Evolutionary conservation across 2,113 vertebrate genomes (phyloP), one percentile per base, ranked within the genome.

Genomic region (Paratilapia polleni): DNA sequence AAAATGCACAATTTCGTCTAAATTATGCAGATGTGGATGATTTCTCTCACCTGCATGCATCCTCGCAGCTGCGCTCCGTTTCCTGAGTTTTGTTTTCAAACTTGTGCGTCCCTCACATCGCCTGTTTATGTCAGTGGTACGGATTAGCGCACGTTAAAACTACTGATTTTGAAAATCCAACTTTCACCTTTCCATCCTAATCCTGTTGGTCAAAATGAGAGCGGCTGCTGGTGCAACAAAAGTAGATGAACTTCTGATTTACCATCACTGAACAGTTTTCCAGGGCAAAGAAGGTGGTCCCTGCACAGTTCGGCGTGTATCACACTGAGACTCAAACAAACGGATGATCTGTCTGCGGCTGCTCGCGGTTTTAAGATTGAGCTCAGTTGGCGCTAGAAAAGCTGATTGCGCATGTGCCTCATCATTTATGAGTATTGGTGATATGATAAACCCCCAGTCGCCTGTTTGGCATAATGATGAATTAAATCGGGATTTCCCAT

Each of bases 11-110:
- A 20, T 8, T 68, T 26, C 41, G 22, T 4, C 17, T 26, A 52
- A 73, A 52, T 7, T 22, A 24, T 11, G 38, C 19, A 76, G 34
- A 63, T 43, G 20, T 24, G 28, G 20, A 70, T 76, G 2, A 77
- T 80, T 20, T 22, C 52, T 91, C 93, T 93, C 89, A 95, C 94
- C 93, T 87, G 77, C 76, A 57, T 13, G 81, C 93, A 94, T 95
- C 90, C 59, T 93, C 63, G 70, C 75, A 63, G 85, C 28, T 75
- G 49, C 68, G 77, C 54, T 81, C 80, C 31, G 47, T 68, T 73
- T 73, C 17, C 56, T 52, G 15, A n/a, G 13, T 49, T 78, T 83
- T 34, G 56, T 64, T 75, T 77, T 82, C 64, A 81, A 84, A 89
- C 78, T 81, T 74, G 59, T 41, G 24, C n/a, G 7, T 81, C 73